Evolutionary conservation across 23 tunicate genomes (phyloP).

Genomic region (Trididemnum nubilum): DNA sequence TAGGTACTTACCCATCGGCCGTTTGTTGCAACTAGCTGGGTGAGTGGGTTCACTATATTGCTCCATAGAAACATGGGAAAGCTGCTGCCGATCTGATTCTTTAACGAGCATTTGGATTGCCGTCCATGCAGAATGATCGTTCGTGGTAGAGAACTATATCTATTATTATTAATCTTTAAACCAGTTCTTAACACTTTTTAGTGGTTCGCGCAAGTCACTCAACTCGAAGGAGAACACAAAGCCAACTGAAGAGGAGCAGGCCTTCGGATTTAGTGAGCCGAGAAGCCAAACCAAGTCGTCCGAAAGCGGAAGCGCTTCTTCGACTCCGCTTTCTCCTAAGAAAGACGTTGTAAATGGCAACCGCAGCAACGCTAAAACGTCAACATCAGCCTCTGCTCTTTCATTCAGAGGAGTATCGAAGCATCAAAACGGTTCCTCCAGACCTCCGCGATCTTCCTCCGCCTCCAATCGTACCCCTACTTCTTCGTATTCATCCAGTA

Average conservation of each 20-base stretch:
- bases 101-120: too few relatives aligned
- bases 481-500: slow-evolving; percentile 10
- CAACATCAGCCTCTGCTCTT: slow-evolving; percentile 19
- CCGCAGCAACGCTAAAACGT: slow-evolving; percentile 30
- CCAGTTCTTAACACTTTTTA: too few relatives aligned
- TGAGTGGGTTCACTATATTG: too few relatives aligned
- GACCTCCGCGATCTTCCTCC: slow-evolving; percentile 33
- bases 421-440: slow-evolving; percentile 23
- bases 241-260: slow-evolving; percentile 16
- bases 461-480: slow-evolving; percentile 28
- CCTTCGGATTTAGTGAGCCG: slow-evolving; percentile 30
- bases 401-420: neutral
- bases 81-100: too few relatives aligned
- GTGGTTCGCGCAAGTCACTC: slow-evolving; percentile 36
- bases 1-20: too few relatives aligned
- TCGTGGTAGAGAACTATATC: too few relatives aligned
- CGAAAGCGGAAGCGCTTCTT: neutral
- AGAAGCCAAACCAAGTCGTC: slow-evolving; percentile 9
- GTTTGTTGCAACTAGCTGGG: too few relatives aligned
- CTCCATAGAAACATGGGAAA: too few relatives aligned
- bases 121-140: too few relatives aligned
- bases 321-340: neutral
- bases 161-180: too few relatives aligned
- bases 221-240: slow-evolving; percentile 24
- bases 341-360: slow-evolving; percentile 44